These are phyloP conservation scores for Heterochromis multidens DNA, from an alignment of 2,113 vertebrate species.

Conservation along the genomic window DNA sequence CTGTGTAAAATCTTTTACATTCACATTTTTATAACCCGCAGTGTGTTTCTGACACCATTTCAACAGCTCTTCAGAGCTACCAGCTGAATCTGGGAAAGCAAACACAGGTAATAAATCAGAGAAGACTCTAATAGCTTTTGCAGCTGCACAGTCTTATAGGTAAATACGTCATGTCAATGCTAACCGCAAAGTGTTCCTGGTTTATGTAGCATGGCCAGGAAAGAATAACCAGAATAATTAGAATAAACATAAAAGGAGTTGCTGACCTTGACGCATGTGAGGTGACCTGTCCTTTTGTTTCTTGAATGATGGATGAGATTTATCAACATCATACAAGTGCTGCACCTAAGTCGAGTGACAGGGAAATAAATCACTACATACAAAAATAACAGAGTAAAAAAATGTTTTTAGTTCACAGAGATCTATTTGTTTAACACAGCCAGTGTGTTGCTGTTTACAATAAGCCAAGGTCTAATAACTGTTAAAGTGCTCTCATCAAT, in stretches of 20 bases:
- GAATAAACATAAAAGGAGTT: not conserved
- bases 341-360: conserved; percentile 45
- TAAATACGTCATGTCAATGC: not conserved
- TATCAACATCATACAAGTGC: conserved; percentile 78
- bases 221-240: not conserved
- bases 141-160: not conserved
- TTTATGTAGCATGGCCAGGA: not conserved
- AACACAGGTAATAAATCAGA: not conserved
- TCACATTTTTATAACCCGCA: conserved; percentile 73
- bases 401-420: not conserved
- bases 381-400: not conserved
- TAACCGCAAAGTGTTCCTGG: not conserved
- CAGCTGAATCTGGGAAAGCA: conserved; percentile 50
- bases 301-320: conserved; percentile 46
- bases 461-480: not conserved
- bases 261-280: conserved; percentile 54
- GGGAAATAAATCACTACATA: not conserved
- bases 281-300: conserved; percentile 36
- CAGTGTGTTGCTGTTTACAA: not conserved
- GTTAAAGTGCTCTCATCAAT: not conserved
- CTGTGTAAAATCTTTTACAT: conserved; percentile 78
- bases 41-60: conserved; percentile 90
- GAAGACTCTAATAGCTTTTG: not conserved
- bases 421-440: not conserved
- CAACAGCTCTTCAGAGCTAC: conserved; percentile 78